phyloP scores from a whole-genome alignment of 2,888 invertebrate genomes.

The Rhingia rostrata region DNA sequence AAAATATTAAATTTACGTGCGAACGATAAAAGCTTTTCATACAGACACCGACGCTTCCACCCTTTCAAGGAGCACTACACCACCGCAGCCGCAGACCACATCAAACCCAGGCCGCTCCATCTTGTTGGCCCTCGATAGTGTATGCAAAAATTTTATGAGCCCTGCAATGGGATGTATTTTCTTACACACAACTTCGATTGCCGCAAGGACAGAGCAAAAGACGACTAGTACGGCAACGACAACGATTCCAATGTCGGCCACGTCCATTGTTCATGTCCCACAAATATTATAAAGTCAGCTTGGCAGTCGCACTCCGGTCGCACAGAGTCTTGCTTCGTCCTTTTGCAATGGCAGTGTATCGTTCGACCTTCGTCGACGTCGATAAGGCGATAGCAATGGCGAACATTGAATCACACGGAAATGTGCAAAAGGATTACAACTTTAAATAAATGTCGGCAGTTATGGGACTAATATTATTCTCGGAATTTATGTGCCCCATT shows the following conservation, averaged over 20 bases:
- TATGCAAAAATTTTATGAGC: slow-evolving; percentile 64
- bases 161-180: slow-evolving; percentile 55
- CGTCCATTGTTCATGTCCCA: slow-evolving; percentile 57
- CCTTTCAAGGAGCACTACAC: neutral
- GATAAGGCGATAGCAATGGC: slow-evolving; percentile 39
- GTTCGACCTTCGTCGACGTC: slow-evolving; percentile 31
- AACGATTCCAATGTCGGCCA: slow-evolving; percentile 13
- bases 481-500: slow-evolving; percentile 44
- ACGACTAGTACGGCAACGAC: neutral
- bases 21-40: slow-evolving; percentile 62
- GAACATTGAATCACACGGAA: slow-evolving; percentile 37
- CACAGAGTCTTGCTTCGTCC: slow-evolving; percentile 11
- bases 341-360: slow-evolving; percentile 38
- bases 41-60: slow-evolving; percentile 43
- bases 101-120: neutral
- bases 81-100: neutral
- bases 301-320: slow-evolving; percentile 38
- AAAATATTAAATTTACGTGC: slow-evolving; percentile 72
- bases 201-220: slow-evolving; percentile 30
- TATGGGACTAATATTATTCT: slow-evolving; percentile 61
- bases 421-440: slow-evolving; percentile 64
- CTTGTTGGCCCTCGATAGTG: slow-evolving; percentile 24
- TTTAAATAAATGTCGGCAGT: slow-evolving; percentile 65
- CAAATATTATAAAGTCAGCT: slow-evolving; percentile 48
- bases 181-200: slow-evolving; percentile 55